Base-by-base conservation (phyloP, 1,140 invertebrate genomes). In the Leptinotarsa defecta region DNA sequence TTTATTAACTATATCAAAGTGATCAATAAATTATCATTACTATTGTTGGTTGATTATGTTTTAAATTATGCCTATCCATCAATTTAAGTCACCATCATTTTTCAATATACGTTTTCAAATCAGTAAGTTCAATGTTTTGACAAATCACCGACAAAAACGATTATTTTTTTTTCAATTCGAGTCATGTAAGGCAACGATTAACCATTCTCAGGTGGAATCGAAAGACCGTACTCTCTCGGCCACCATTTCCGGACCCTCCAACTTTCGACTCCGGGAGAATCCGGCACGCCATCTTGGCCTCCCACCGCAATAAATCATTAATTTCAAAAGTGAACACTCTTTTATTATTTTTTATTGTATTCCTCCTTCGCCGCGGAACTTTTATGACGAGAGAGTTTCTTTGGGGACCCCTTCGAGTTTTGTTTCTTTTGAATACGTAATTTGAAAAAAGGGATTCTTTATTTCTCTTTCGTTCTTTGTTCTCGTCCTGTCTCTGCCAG, bases 251-350 rank as follows among this genome's bases (percentile, higher is more conserved):
- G 52, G 52, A 19, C 52, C 52, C 52, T 62, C 70, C 70, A 22
- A 48, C 22, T 49, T 22, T 24, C 73, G 8, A 48, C 19, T 68
- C 49, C 64, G n/a, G 64, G 27, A n/a, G 64, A 22, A 68, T 63
- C 65, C 43, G 27, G 48, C 27, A 70, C 76, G 76, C 76, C 76
- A 79, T 79, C 76, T 79, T 79, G 71, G 73, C 67, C 78, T 77
- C 52, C 70, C 70, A 61, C 76, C 76, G 68, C 68, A 79, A 79
- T 78, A 79, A 79, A 79, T 79, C 78, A 79, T 79, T 79, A 79
- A 79, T 79, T 79, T 79, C 52, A 76, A 77, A 77, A 79, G 76
- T 73, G 75, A 76, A 77, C 70, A 77, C 73, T 77, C 71, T 77
- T 79, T 57, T 57, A 73, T 79, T 77, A 73, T 75, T 77, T 73